These are phyloP conservation scores for Asteroscopus sphinx DNA, from an alignment of 2,888 invertebrate species.

Conservation along the genomic window DNA sequence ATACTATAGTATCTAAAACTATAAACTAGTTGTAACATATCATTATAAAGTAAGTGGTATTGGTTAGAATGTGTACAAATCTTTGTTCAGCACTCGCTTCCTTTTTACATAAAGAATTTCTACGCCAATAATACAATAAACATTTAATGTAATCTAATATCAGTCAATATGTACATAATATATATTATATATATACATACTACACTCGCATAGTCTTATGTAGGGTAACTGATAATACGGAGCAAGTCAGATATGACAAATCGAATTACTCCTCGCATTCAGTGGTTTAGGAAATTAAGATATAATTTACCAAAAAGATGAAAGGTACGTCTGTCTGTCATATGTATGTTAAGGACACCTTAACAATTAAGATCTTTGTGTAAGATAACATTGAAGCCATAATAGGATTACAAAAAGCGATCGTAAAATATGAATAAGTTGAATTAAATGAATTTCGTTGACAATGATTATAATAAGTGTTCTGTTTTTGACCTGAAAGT, in stretches of 20 bases:
- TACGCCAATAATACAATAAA: conserved; percentile 13
- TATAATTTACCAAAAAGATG: conserved; percentile 62
- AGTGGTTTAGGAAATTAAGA: conserved; percentile 69
- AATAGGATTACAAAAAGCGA: conserved; percentile 35
- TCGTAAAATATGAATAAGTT: conserved; percentile 23
- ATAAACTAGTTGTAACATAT: neutral
- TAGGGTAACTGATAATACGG: conserved; percentile 24
- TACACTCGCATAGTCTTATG: neutral
- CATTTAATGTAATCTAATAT: conserved; percentile 24
- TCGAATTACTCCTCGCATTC: conserved; percentile 62
- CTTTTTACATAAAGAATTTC: neutral
- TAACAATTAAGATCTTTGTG: conserved; percentile 60
- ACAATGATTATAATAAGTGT: conserved; percentile 19
- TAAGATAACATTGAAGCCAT: conserved; percentile 49
- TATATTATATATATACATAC: neutral
- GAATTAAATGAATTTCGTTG: conserved; percentile 36
- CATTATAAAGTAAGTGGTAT: neutral
- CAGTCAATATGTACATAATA: conserved; percentile 24
- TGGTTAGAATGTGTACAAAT: neutral
- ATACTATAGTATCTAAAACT: too few species aligned
- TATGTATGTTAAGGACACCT: conserved; percentile 50
- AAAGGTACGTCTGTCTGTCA: conserved; percentile 46
- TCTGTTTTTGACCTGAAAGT: conserved; percentile 25
- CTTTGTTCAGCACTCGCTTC: neutral
- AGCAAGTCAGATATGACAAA: conserved; percentile 61